These are phyloP conservation scores for Listronotus bonariensis DNA, from an alignment of 1,140 invertebrate species.

Conservation along the genomic window DNA sequence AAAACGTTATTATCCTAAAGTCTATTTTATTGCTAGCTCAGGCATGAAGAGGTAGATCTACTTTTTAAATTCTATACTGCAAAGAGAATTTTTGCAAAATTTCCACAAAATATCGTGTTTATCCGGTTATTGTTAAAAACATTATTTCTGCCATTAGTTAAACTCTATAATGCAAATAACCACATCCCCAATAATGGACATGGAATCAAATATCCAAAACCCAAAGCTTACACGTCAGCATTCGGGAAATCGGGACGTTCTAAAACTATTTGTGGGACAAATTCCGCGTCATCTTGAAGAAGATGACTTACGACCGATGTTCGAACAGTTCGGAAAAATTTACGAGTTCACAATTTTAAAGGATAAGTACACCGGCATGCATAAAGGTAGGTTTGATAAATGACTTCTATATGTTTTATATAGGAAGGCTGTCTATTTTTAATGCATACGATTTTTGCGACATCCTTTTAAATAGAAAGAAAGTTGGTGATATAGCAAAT, in stretches of 20 bases:
- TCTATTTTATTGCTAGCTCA: too few species aligned
- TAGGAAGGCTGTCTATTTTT: neutral
- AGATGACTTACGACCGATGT: slow-evolving; percentile 85
- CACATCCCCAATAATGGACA: slow-evolving; percentile 43
- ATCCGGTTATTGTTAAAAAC: too few species aligned
- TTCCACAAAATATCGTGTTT: too few species aligned
- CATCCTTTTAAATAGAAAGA: too few species aligned
- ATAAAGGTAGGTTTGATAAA: slow-evolving; percentile 82
- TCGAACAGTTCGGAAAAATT: slow-evolving; percentile 91
- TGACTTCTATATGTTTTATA: neutral
- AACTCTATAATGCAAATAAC: slow-evolving; percentile 51
- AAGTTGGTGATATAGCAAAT: too few species aligned
- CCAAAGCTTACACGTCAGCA: slow-evolving; percentile 19
- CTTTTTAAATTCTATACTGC: too few species aligned
- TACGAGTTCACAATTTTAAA: slow-evolving; percentile 92
- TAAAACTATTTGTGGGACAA: slow-evolving; percentile 92
- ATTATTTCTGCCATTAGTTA: too few species aligned
- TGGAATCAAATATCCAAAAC: slow-evolving; percentile 17
- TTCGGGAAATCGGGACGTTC: slow-evolving; percentile 59
- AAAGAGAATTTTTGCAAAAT: too few species aligned
- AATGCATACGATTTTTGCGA: too few species aligned
- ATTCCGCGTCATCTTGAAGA: slow-evolving; percentile 90
- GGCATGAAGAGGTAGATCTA: too few species aligned
- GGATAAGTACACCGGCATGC: slow-evolving; percentile 91
- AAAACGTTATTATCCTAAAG: too few species aligned